Evolutionary conservation across 2,797 vertebrate genomes (phyloP), one percentile per base, ranked within the genome.

Genomic region (Cossypha heuglini): DNA sequence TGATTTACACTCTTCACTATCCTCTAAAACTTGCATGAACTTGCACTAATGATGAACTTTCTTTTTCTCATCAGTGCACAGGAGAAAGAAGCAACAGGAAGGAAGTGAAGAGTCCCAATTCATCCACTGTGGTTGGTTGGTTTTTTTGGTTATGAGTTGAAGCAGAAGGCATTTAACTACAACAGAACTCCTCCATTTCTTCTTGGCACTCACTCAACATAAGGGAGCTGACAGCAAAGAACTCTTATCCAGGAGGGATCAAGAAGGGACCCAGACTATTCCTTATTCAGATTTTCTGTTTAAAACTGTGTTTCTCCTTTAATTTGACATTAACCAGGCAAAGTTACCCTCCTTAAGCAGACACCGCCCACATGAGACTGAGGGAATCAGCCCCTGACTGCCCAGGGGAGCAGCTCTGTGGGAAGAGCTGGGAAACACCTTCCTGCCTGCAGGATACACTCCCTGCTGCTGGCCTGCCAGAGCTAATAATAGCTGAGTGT

Each of bases 211-310:
- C 88, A 61, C 77, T 92, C 55, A 90, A 73, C 96, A 94, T 92
- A 93, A 93, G 92, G 84, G 92, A 93, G 89, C 91, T 96, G 96
- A 95, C 94, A 97, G 91, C 89, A 96, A 82, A 92, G 91, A 88
- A 90, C 86, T 83, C 75, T 91, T 89, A 92, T 86, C 93, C 93
- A 95, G 94, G 81, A 92, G 84, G 78, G 88, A 96, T 93, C 93
- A 75, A 88, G 86, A 71, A 92, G 15, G 66, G 81, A 93, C 84
- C 52, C 38, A 11, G 19, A 46, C 58, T 74, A 71, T n/a, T 64
- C 45, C 49, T 91, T 68, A 77, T 75, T 87, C 68, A 83, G 52
- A 68, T 35, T 94, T 75, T 75, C 85, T 58, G 89, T 90, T 49
- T 9, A 68, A 86, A 88, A 83, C n/a, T 6, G n/a, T 42, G 22